Evolutionary conservation across 2,113 vertebrate genomes (phyloP), one percentile per base, ranked within the genome.

Genomic region (Syrmaticus mikado): DNA sequence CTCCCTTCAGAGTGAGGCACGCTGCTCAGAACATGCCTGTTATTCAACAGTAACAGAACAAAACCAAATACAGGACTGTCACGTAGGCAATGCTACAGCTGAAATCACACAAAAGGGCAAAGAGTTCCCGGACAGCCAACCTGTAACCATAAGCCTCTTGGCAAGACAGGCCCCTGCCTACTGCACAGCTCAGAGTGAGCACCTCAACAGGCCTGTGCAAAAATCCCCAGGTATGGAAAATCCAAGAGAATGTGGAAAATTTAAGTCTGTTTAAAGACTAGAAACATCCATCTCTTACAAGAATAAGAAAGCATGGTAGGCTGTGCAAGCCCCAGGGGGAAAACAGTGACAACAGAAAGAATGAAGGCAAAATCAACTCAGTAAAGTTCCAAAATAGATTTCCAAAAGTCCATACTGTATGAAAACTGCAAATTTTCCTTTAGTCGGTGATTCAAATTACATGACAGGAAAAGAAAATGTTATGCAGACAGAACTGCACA

Each of bases 121-220:
- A 7, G 46, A 61, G 52, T 21, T 45, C 62, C 73, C 25, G 15
- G 57, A n/a, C 22, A 45, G 28, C 3, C 3, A 0, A 45, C n/a
- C 34, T 46, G 14, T 4, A 17, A 65, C 40, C 61, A 14, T 2
- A 48, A 2, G 20, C 0, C 0, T 48, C 43, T 18, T 13, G 1
- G 14, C 60, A 62, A 38, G 50, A 27, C 0, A 45, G 58, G 32
- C 22, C 8, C 28, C 28, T 34, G 38, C 36, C 64, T 36, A 16
- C 5, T 6, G 55, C 36, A 43, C 22, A 77, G 84, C 64, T 83
- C 77, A 79, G 19, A 40, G 3, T 1, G 6, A 34, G 20, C 1
- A 0, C 8, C 71, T 17, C 65, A 57, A 53, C 38, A 77, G 32
- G 55, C 27, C 48, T 32, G 15, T 1, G 0, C 10, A 40, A 57